Conservation (phyloP, 35 echinoderm and acorn worm genomes). For the Apostichopus japonicus region DNA sequence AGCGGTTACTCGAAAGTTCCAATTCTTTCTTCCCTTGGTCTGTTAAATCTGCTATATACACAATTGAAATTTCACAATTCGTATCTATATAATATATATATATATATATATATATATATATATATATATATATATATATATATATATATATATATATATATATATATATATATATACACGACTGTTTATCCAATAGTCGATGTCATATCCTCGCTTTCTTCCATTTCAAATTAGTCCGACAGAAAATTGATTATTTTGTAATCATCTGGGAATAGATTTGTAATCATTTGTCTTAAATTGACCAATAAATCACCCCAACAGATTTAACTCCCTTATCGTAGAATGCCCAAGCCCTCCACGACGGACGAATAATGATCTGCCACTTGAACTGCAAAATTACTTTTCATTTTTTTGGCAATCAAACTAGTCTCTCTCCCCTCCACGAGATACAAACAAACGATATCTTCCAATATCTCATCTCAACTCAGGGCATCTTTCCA, state of each 20-base stretch:
- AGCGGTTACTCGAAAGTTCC: too few species aligned
- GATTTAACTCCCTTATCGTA: neutral
- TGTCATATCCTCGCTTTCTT: neutral
- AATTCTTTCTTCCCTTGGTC: too few species aligned
- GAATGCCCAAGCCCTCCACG: neutral
- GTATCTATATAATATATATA: too few species aligned
- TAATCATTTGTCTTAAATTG: slow-evolving; percentile 22
- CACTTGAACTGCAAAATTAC: slow-evolving; percentile 21
- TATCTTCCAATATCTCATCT: neutral
- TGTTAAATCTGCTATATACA: too few species aligned
- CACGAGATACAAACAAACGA: neutral
- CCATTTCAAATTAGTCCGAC: neutral
- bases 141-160: neutral
- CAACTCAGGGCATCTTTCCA: neutral
- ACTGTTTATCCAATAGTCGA: neutral
- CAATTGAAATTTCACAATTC: too few species aligned
- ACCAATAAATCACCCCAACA: slow-evolving; percentile 24
- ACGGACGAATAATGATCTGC: neutral
- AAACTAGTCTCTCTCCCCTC: neutral
- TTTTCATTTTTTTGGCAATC: neutral
- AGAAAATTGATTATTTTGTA: slow-evolving; percentile 6
- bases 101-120: too few species aligned
- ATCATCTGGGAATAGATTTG: neutral
- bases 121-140: too few species aligned
- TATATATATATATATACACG: too few species aligned